These are phyloP conservation scores for Dasypus novemcinctus DNA, from an alignment of 2,113 vertebrate species.

Conservation along the genomic window DNA sequence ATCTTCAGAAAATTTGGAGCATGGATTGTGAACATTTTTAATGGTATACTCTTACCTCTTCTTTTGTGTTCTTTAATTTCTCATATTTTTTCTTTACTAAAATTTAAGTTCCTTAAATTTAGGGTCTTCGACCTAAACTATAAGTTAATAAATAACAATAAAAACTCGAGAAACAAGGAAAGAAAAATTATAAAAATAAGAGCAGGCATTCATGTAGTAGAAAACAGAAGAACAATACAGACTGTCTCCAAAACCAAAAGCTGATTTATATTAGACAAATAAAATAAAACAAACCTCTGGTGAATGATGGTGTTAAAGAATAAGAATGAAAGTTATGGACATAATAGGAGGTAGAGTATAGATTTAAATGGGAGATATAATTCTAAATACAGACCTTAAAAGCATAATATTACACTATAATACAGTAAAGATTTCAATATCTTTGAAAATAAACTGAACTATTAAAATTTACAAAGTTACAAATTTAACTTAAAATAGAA, in stretches of 20 bases:
- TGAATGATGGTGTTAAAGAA: not conserved
- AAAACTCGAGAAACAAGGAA: not conserved
- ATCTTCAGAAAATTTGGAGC: not conserved
- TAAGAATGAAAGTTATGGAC: not conserved
- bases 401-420: not conserved
- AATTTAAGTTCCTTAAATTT: slow-evolving; percentile 22
- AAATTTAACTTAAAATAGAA: not conserved
- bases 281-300: not conserved
- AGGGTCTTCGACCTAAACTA: not conserved
- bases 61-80: not conserved
- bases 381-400: not conserved
- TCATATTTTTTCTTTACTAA: not conserved
- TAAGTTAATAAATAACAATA: not conserved
- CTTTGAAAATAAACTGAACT: not conserved
- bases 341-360: not conserved
- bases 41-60: not conserved
- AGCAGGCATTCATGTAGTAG: not conserved
- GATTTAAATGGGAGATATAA: not conserved
- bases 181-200: not conserved
- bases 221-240: not conserved
- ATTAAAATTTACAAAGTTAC: not conserved
- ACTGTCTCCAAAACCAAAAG: not conserved
- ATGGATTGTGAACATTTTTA: not conserved
- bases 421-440: no score
- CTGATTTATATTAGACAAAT: not conserved